Percentiles rank a stretch among this genome's conserved stretches.
Evolutionary conservation across 2,888 invertebrate species (phyloP).

Genomic region (Morinoia aosen): DNA sequence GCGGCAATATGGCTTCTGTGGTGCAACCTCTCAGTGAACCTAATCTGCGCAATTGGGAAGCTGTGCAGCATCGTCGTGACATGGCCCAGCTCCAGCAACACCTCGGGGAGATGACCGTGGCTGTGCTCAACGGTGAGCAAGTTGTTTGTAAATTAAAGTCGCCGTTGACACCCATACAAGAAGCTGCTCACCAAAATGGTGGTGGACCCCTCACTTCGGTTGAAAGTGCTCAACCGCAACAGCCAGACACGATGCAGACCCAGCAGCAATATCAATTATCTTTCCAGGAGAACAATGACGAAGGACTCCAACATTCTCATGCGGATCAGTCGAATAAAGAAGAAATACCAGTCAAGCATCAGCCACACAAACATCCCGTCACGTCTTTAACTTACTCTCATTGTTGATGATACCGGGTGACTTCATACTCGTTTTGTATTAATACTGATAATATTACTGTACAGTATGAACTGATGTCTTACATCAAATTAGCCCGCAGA

Average conservation of each 20-base stretch:
- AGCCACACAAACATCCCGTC: conserved; percentile 59
- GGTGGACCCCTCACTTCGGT: neutral
- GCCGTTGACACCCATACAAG: conserved; percentile 66
- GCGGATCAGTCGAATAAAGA: neutral
- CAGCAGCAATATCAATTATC: neutral
- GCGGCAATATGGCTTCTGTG: conserved; percentile 52
- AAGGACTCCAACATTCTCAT: neutral
- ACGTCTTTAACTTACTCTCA: conserved; percentile 65
- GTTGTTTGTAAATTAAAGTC: conserved; percentile 67
- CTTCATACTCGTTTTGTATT: neutral
- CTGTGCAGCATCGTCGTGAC: conserved; percentile 66
- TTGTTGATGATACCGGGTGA: conserved; percentile 42
- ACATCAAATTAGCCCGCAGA: neutral
- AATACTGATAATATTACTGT: neutral
- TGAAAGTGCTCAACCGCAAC: neutral
- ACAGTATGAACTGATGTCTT: neutral
- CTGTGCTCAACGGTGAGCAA: conserved; percentile 67
- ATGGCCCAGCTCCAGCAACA: conserved; percentile 67
- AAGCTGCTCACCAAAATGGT: conserved; percentile 28
- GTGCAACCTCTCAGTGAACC: conserved; percentile 67
- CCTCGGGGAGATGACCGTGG: conserved; percentile 67
- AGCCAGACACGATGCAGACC: neutral
- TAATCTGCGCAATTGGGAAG: conserved; percentile 67
- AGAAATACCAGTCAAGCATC: conserved; percentile 5
- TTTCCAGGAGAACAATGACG: neutral